Conservation (phyloP, 2,113 vertebrate genomes). For the Pterophyllum scalare region DNA sequence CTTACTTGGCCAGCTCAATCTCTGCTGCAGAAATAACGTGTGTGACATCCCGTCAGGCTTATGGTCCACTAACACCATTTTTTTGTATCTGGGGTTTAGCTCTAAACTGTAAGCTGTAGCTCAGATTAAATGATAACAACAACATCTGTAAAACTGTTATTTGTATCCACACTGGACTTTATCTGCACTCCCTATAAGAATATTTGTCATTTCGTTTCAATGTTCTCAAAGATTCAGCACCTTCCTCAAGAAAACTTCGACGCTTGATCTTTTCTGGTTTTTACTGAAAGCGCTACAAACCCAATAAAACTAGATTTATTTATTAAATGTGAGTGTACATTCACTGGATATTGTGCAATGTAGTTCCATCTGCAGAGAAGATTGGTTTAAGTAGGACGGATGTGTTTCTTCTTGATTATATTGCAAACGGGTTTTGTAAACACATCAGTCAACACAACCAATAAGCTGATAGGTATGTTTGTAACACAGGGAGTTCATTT, state of each 20-base stretch:
- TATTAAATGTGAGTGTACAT: neutral
- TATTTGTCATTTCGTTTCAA: neutral
- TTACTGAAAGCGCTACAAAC: neutral
- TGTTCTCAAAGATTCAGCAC: neutral
- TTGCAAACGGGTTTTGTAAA: constrained; percentile 4
- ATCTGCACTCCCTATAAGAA: neutral
- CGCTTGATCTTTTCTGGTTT: neutral
- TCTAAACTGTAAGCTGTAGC: neutral
- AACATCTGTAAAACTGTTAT: neutral
- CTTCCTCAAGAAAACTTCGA: neutral
- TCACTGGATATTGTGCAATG: neutral
- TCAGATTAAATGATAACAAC: neutral
- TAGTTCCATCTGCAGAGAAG: neutral
- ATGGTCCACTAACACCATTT: neutral
- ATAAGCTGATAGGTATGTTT: neutral
- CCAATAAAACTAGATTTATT: neutral
- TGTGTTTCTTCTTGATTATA: neutral
- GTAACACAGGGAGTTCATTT: neutral
- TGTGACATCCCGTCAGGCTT: neutral
- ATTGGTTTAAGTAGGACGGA: neutral
- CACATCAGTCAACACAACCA: neutral
- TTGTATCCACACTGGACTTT: neutral
- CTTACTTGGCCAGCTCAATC: neutral
- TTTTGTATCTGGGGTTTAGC: neutral
- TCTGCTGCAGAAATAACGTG: neutral